phyloP scores from a whole-genome alignment of 2,888 invertebrate species.

The Venustoraphidia nigricollis region DNA sequence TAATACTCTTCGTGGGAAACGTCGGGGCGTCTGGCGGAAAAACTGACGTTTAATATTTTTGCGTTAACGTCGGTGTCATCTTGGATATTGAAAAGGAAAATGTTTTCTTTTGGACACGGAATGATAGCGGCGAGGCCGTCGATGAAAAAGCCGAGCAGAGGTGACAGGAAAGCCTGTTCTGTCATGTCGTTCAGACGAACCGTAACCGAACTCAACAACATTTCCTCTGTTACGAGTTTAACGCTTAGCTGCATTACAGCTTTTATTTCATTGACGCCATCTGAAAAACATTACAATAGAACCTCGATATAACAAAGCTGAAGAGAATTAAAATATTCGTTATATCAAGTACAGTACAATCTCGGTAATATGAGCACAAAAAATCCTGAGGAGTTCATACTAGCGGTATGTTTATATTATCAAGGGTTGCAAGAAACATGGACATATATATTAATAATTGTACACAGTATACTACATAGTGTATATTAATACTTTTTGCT shows the following conservation, averaged over 20 bases:
- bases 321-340: no score
- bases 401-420: no score
- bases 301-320: no score
- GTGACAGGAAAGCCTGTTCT: conserved; percentile 80
- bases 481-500: no score
- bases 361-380: no score
- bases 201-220: conserved; percentile 88
- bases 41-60: conserved; percentile 84
- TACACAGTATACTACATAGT: no score
- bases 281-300: conserved; percentile 35
- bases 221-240: conserved; percentile 81
- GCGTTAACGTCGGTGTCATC: conserved; percentile 82
- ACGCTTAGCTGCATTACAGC: conserved; percentile 86
- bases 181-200: conserved; percentile 88
- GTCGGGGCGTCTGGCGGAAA: conserved; percentile 73
- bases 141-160: conserved; percentile 70
- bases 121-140: conserved; percentile 85
- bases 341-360: no score
- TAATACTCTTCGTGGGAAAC: conserved; percentile 67
- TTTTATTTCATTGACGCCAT: conserved; percentile 86
- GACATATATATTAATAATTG: no score
- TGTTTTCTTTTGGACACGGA: conserved; percentile 82
- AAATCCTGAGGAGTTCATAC: no score
- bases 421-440: no score
- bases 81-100: conserved; percentile 80